Evolutionary conservation across 64 coral and sea anemone species (phyloP).

Genomic region (Hydrozoanthus tunicans): DNA sequence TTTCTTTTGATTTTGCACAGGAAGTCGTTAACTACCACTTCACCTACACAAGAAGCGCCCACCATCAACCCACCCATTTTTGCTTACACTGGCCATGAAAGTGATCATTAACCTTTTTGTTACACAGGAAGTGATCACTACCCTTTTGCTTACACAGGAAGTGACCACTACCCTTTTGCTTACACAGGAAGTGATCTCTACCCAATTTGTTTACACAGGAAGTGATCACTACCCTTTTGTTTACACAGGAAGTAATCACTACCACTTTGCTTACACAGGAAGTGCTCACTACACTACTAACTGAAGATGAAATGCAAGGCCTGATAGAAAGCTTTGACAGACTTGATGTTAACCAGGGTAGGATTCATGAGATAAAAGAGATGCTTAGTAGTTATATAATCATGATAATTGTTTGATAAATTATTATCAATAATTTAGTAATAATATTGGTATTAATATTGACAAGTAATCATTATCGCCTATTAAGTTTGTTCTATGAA

Average conservation of each 20-base stretch:
- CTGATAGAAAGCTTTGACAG: constrained; percentile 91
- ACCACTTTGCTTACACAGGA: constrained; percentile 39
- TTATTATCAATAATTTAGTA: no score
- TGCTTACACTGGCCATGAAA: constrained; percentile 44
- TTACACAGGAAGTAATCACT: not conserved
- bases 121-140: not conserved
- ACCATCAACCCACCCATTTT: not conserved
- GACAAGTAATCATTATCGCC: no score
- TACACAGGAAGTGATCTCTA: constrained; percentile 73
- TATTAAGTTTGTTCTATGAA: no score
- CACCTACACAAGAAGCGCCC: no score
- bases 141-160: not conserved
- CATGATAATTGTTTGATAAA: no score
- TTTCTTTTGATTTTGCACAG: no score
- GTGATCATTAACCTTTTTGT: no score
- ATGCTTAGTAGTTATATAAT: no score
- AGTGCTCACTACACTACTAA: constrained; percentile 75
- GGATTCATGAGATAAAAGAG: not conserved
- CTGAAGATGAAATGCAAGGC: constrained; percentile 92
- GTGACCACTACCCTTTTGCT: not conserved
- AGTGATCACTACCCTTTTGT: no score
- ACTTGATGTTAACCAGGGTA: constrained; percentile 94
- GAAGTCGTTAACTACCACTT: no score
- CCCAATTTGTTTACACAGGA: constrained; percentile 18
- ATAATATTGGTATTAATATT: no score